Evolutionary conservation across 2,113 vertebrate genomes (phyloP), one percentile per base, ranked within the genome.

Genomic region (Oryzias woworae): DNA sequence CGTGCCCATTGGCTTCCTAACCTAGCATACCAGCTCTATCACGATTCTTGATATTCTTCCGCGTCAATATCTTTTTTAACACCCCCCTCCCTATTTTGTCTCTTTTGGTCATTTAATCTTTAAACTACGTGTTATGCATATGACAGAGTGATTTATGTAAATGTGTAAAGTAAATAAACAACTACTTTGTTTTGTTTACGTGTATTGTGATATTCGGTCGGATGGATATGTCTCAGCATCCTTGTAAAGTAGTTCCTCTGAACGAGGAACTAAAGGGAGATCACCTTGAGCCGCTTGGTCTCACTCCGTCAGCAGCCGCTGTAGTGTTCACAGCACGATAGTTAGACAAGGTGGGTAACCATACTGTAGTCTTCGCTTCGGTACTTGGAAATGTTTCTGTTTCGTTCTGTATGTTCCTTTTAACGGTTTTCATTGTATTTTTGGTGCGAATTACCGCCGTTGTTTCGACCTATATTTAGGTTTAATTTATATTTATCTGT

Each of bases 251-350:
- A 92, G 92, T 88, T 49, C 92, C 80, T 60, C 36, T 14, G 12
- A 36, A 46, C 73, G 57, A 61, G 52, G 43, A 54, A 71, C 16
- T 18, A 49, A 31, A 36, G 3, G 3, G 28, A 56, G 77, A 89
- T 92, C 90, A 92, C 89, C 90, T 92, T 91, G 84, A 88, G 73
- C 77, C 36, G 36, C 36, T 36, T 53, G 16, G 20, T 52, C 47
- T 70, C 66, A 73, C n/a, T 51, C 50, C 73, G 54, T 17, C 68
- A 53, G 44, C 31, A 45, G 53, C 20, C 36, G 53, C 81, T 78
- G 85, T 75, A 51, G 14, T 15, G 1, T 28, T 8, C 26, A 14
- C 65, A n/a, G 16, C 44, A 7, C 3, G 2, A 1, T 49, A 13
- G 2, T 24, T 8, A 60, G 12, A 1, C 2, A 72, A 90, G 91